phyloP scores from a whole-genome alignment of 2,888 invertebrate genomes.

The Luperina testacea region DNA sequence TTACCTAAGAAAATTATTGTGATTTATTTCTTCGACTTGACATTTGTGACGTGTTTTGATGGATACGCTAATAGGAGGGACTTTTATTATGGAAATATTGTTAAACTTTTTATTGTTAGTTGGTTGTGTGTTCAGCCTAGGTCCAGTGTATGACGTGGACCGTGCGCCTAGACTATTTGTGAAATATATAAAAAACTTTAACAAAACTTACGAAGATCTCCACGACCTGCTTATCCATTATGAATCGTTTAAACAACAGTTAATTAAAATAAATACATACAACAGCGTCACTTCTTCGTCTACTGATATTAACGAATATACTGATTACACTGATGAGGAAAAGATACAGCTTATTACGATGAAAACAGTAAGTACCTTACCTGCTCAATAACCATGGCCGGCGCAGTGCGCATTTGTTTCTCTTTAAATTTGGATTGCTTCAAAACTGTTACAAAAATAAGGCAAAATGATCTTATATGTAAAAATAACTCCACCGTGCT shows the following conservation, averaged over 20 bases:
- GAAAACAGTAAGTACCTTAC: constrained; percentile 11
- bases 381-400: background rate
- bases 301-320: constrained; percentile 20
- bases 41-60: constrained; percentile 10
- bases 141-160: constrained; percentile 3
- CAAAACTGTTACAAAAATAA: background rate
- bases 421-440: background rate
- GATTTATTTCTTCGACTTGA: background rate
- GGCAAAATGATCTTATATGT: background rate
- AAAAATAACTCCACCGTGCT: background rate
- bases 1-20: constrained; percentile 5
- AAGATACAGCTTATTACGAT: background rate
- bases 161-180: constrained; percentile 6
- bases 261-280: constrained; percentile 17
- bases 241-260: constrained; percentile 28
- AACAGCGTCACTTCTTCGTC: constrained; percentile 7
- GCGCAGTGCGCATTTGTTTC: background rate
- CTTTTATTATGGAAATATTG: constrained; percentile 16
- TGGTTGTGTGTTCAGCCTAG: background rate
- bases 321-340: constrained; percentile 12
- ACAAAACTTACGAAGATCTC: constrained; percentile 11
- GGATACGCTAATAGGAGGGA: background rate
- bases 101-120: constrained; percentile 3
- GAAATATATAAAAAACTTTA: constrained; percentile 1
- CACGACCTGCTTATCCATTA: constrained; percentile 18